Evolutionary conservation across 2,113 vertebrate species (phyloP), one percentile per base, ranked within the genome.

Genomic region (Pristiophorus japonicus): DNA sequence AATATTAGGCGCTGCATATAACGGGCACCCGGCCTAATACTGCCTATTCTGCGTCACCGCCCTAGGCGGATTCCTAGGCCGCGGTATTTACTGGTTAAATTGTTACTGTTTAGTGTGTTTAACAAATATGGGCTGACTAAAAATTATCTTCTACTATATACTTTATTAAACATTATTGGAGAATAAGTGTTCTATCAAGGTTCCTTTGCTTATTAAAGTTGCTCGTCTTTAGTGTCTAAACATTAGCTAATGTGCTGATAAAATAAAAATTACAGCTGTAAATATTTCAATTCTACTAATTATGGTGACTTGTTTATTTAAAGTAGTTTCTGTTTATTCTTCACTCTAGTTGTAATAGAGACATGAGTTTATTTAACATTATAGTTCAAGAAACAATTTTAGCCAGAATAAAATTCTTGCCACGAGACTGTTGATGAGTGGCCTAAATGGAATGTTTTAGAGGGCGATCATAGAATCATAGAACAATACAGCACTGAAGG

Each of bases 91-190:
- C 34, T 92, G n/a, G 88, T 8, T 45, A 42, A 81, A 42, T 38
- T 6, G 18, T 81, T 38, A 92, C 10, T 63, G 5, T n/a, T 65
- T 18, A n/a, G 59, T 42, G 59, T 62, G 16, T 63, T 92, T 63
- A 59, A 30, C 87, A 91, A 91, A 91, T 91, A 91, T 91, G 55
- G 55, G 38, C 7, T 20, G 16, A 92, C 88, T 92, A 18, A 92
- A 92, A 8, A 38, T 6, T 38, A 65, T 20, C 59, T 2, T 38
- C 62, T 62, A 63, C 20, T 38, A 38, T 22, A 63, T 92, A 63
- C 34, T n/a, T 62, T 38, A 63, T 63, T 63, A 65, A 38, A 24
- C 7, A 92, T 92, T 38, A 65, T 92, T 38, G 88, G 34, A 63
- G n/a, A 22, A 92, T 63, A n/a, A 63, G 63, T 92, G 55, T 63